Conservation (phyloP, 1,140 invertebrate genomes). For the Drosophila takahashii region DNA sequence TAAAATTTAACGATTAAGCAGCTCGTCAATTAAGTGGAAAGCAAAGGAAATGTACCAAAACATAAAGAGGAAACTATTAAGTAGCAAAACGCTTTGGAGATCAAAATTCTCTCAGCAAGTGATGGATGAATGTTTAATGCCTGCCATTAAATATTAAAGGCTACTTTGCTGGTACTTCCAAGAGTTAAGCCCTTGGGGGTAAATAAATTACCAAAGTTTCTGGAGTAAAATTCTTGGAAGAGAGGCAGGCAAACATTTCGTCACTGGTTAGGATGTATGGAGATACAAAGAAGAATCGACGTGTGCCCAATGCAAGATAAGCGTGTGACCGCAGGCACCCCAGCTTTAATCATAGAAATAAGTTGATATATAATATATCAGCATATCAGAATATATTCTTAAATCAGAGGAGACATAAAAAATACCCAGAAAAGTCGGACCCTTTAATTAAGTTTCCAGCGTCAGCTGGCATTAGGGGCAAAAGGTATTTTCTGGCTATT, state of each 20-base stretch:
- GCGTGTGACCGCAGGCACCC: too few species aligned
- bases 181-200: neutral
- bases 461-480: slow-evolving; percentile 65
- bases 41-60: neutral
- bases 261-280: neutral
- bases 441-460: slow-evolving; percentile 67
- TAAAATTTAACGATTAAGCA: slow-evolving; percentile 30
- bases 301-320: too few species aligned
- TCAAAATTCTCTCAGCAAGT: neutral
- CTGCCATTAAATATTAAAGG: slow-evolving; percentile 18
- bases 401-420: neutral
- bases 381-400: neutral
- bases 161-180: slow-evolving; percentile 1
- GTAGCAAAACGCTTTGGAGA: neutral
- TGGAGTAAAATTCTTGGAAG: neutral
- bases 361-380: neutral
- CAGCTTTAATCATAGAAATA: neutral
- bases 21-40: too few species aligned
- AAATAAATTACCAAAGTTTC: slow-evolving; percentile 11
- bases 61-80: slow-evolving; percentile 7
- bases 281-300: too few species aligned
- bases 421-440: neutral
- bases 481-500: slow-evolving; percentile 37
- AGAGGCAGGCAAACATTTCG: neutral
- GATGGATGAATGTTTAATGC: slow-evolving; percentile 18